A percentile compares a stretch with the other conserved stretches of the same genome.
Conservation (phyloP, 2,113 vertebrate genomes). For the Brachyhypopomus gauderio region DNA sequence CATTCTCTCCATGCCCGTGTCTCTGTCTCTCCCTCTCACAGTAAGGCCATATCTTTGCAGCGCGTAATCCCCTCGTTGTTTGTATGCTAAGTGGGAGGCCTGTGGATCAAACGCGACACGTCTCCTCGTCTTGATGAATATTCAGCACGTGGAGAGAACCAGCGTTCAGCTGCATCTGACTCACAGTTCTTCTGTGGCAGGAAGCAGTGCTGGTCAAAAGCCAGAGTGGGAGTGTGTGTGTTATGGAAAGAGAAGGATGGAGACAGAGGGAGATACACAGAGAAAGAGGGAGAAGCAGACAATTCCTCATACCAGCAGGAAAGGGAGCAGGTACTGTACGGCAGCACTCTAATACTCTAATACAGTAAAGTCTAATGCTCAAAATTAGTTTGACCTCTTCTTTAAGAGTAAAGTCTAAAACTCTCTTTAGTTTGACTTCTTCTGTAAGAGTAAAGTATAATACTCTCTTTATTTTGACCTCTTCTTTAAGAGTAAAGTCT, state of each 20-base stretch:
- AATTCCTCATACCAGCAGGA: slow-evolving; percentile 33
- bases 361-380: too few relatives aligned
- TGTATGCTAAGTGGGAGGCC: slow-evolving; percentile 60
- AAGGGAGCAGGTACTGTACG: slow-evolving; percentile 73
- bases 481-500: too few relatives aligned
- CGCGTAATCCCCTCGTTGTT: slow-evolving; percentile 37
- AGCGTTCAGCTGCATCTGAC: slow-evolving; percentile 74
- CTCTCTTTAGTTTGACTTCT: too few relatives aligned
- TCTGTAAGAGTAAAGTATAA: too few relatives aligned
- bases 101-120: slow-evolving; percentile 53
- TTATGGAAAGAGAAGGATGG: slow-evolving; percentile 4
- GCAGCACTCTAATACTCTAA: slow-evolving; percentile 72
- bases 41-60: not conserved
- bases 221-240: slow-evolving; percentile 53
- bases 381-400: too few relatives aligned
- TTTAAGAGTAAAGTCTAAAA: too few relatives aligned
- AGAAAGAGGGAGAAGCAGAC: slow-evolving; percentile 6
- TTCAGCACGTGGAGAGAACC: slow-evolving; percentile 68
- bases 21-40: slow-evolving; percentile 4
- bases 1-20: slow-evolving; percentile 52
- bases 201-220: slow-evolving; percentile 76
- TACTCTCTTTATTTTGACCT: too few relatives aligned
- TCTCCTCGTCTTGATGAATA: slow-evolving; percentile 72
- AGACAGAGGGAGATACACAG: not conserved
- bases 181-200: slow-evolving; percentile 76